Base-by-base conservation (phyloP, 1,140 invertebrate genomes). In the Lepeophtheirus salmonis region DNA sequence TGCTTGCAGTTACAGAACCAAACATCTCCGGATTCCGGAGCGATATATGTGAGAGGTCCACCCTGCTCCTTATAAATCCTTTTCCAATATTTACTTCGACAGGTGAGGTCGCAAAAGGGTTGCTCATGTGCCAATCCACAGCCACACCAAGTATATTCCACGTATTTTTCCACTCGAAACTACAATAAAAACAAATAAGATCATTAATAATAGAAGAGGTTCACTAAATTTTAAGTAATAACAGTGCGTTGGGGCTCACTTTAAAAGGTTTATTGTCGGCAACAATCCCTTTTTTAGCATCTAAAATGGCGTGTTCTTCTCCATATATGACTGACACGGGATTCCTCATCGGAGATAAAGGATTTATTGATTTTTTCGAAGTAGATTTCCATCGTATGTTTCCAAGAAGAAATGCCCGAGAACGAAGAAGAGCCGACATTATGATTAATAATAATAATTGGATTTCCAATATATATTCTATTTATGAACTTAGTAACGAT, bases 1-100 rank as follows among this genome's bases (percentile, higher is more conserved):
- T 97, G 92, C 71, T 98, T 98, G 70, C 95, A 99, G 69, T 95
- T 95, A 70, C 95, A 99, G 2, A 98, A 74, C 88, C 89, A 97
- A 69, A 96, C 96, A 14, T 94, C 85, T 70, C 90, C 90, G 0
- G 83, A 84, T 74, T 94, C 82, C 52, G 81, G 78, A 1, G 95
- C 88, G 65, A 75, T 72, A 66, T 96, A 96, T 61, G 73, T 74
- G 13, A 97, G 74, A 0, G 92, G 92, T 58, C 78, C 67, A 69
- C 59, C 59, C 16, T 3, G 10, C 22, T 23, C 53, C 21, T 26
- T 16, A 17, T 50, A 20, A 6, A 61, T 18, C n/a, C 25, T 23
- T 12, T 52, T 24, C 21, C 54, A 20, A 18, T 22, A 55, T n/a
- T 17, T n/a, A 16, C 50, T 56, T 52, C 24, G 10, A 18, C 51